These are phyloP conservation scores for Gymnosoma rotundatum DNA, from an alignment of 2,888 invertebrate genomes.

Conservation along the genomic window DNA sequence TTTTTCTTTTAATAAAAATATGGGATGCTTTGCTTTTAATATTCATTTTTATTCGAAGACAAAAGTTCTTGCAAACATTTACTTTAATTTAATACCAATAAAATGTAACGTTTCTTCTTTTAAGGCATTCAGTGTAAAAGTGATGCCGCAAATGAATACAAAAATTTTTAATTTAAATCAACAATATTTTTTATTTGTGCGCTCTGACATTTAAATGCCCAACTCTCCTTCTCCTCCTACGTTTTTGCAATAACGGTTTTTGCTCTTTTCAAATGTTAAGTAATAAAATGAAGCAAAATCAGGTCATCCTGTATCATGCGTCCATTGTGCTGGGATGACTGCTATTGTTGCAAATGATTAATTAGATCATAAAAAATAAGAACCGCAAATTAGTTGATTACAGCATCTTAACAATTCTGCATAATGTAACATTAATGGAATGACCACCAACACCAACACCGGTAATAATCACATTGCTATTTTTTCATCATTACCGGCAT, in stretches of 20 bases:
- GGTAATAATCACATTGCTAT: constrained; percentile 14
- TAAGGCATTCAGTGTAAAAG: constrained; percentile 30
- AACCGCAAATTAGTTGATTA: constrained; percentile 69
- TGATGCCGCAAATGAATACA: constrained; percentile 41
- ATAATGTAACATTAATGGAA: constrained; percentile 58
- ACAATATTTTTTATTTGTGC: constrained; percentile 36
- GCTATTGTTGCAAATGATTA: constrained; percentile 66
- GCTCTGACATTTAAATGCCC: neutral
- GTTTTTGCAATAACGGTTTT: constrained; percentile 45
- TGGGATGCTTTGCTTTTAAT: no score
- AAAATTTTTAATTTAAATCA: constrained; percentile 40
- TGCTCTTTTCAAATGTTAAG: constrained; percentile 21
- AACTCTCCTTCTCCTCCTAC: constrained; percentile 46
- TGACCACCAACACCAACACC: constrained; percentile 52
- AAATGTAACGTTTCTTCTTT: constrained; percentile 17
- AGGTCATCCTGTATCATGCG: constrained; percentile 65
- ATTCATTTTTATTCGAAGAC: no score
- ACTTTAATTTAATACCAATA: constrained; percentile 39
- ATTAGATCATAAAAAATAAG: constrained; percentile 67
- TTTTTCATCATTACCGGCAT: constrained; percentile 16
- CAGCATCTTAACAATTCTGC: constrained; percentile 62
- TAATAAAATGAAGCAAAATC: constrained; percentile 48
- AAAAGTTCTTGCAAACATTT: no score
- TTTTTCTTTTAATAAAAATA: no score
- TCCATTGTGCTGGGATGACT: constrained; percentile 15